These are phyloP conservation scores for Grapholita molesta DNA, from an alignment of 1,140 invertebrate species.

Conservation along the genomic window DNA sequence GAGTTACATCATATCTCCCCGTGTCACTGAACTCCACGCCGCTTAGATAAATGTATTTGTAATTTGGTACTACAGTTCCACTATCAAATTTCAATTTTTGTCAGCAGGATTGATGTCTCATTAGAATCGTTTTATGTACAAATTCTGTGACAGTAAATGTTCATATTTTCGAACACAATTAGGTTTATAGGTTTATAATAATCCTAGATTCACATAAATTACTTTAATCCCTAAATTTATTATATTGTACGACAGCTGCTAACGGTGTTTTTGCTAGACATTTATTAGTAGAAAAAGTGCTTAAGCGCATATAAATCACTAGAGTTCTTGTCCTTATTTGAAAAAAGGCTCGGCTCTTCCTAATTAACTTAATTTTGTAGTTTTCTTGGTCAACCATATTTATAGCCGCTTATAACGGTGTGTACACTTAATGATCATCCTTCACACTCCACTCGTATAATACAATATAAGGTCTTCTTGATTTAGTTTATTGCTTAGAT, in stretches of 20 bases:
- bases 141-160: conserved; percentile 2
- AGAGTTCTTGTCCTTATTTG: background rate
- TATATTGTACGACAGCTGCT: background rate
- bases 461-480: background rate
- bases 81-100: background rate
- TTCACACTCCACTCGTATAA: background rate
- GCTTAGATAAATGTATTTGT: background rate
- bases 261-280: background rate
- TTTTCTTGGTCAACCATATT: conserved; percentile 13
- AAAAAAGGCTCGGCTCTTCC: background rate
- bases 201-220: conserved; percentile 16
- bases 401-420: background rate
- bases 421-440: background rate
- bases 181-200: conserved; percentile 17
- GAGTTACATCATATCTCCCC: background rate
- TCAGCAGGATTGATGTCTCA: conserved; percentile 4
- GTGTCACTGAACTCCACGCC: background rate
- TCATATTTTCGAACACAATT: conserved; percentile 6
- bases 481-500: background rate
- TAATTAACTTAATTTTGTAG: conserved; percentile 11
- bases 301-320: conserved; percentile 1
- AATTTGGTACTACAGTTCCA: background rate
- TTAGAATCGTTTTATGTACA: background rate
- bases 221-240: conserved; percentile 14
- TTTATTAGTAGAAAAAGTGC: background rate